Evolutionary conservation across 2,113 vertebrate species (phyloP), one percentile per base, ranked within the genome.

Genomic region (Fukomys damarensis): DNA sequence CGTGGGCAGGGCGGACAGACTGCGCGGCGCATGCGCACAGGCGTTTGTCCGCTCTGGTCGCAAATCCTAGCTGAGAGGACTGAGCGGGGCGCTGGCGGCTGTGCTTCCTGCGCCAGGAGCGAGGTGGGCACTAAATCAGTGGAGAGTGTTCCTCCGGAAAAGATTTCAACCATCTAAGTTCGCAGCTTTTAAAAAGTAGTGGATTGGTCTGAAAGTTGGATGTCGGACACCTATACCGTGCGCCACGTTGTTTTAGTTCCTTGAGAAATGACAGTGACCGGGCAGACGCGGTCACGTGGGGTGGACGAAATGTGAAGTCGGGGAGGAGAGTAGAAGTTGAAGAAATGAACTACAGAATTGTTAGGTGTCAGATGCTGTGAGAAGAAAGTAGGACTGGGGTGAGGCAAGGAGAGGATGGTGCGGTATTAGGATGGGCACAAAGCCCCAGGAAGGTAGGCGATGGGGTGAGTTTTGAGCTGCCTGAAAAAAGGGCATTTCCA

Each of bases 241-340:
- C 2, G 35, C 13, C 3, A 16, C 74, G 10, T 35, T 19, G 68
- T 43, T 86, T 63, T 38, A 66, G 81, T 16, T 35, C 58, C 22
- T 52, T 8, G 46, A 35, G 46, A 77, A 35, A 54, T 46, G 20
- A 20, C 58, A 14, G 12, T 38, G 70, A 81, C 46, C 52, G 3
- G 58, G 12, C 41, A 11, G 88, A 16, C 63, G 1, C 1, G 0
- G 35, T 32, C 52, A 63, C 22, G 22, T 16, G 32, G 66, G 38
- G 28, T 4, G 68, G 41, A 30, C 30, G 0, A 30, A 14, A 26
- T 20, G 1, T 59, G 41, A 26, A 24, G 30, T 0, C 7, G 43
- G 12, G 28, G 8, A 22, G 61, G 74, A 74, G 8, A 66, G 66
- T 30, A 32, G 56, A 80, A 28, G 5, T 26, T 76, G 63, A 79